These are phyloP conservation scores for Rhysida immarginata DNA, from an alignment of 1,140 invertebrate genomes.

Conservation along the genomic window DNA sequence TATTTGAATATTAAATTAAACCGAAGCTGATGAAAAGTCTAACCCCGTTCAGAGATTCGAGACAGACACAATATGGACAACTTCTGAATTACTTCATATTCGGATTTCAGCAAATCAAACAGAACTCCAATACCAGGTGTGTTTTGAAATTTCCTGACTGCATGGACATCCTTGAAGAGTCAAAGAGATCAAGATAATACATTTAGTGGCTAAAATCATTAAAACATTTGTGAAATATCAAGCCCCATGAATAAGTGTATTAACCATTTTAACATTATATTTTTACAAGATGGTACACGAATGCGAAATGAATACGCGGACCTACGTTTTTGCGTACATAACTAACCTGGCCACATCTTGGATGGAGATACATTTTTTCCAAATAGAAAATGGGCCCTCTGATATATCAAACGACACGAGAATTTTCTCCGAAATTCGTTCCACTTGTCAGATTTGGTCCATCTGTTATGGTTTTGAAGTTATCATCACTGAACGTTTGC, in stretches of 20 bases:
- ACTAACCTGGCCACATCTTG: too few relatives aligned
- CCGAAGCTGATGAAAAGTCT: background rate
- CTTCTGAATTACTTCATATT: background rate
- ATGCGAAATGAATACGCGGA: too few relatives aligned
- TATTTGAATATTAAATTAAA: background rate
- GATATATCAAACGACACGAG: too few relatives aligned
- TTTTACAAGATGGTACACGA: too few relatives aligned
- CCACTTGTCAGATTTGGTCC: too few relatives aligned
- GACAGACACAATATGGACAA: background rate
- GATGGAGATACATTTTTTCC: too few relatives aligned
- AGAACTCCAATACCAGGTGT: background rate
- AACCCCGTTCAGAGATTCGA: background rate
- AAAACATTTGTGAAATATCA: background rate
- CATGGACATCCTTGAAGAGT: background rate
- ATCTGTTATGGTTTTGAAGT: too few relatives aligned
- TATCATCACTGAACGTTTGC: too few relatives aligned
- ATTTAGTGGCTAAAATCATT: background rate
- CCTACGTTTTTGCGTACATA: too few relatives aligned
- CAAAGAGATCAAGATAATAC: background rate
- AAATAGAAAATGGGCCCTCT: too few relatives aligned
- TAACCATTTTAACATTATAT: background rate
- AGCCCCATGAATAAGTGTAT: background rate
- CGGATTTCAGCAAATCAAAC: background rate
- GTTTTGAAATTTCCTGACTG: background rate
- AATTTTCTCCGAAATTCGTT: too few relatives aligned